Conservation (phyloP, 2,797 vertebrate genomes). For the Leptoclinus maculatus region DNA sequence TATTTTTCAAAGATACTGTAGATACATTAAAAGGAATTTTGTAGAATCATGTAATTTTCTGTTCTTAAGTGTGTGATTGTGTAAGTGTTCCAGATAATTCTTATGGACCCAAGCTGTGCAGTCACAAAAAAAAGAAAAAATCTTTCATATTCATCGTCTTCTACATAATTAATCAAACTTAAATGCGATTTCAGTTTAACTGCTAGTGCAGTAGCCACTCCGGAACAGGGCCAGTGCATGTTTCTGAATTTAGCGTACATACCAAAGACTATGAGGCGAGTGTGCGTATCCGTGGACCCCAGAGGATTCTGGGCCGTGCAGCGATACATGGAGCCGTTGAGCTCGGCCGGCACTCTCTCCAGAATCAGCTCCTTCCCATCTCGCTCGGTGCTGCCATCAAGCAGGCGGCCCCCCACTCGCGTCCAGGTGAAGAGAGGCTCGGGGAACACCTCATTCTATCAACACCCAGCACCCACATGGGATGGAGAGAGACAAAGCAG, state of each 20-base stretch:
- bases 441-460: constrained; percentile 96
- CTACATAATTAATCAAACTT: constrained; percentile 56
- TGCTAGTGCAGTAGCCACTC: constrained; percentile 15
- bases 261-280: constrained; percentile 98
- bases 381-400: constrained; percentile 91
- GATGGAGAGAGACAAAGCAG: constrained; percentile 2
- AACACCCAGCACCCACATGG: constrained; percentile 17
- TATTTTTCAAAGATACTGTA: constrained; percentile 57
- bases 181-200: constrained; percentile 42
- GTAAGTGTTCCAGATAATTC: constrained; percentile 45
- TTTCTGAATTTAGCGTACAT: constrained; percentile 45
- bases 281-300: constrained; percentile 97
- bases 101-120: constrained; percentile 18
- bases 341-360: constrained; percentile 94
- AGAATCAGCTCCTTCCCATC: constrained; percentile 93
- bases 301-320: constrained; percentile 98
- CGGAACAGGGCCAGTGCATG: not conserved
- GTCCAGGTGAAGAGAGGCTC: constrained; percentile 98
- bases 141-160: constrained; percentile 52
- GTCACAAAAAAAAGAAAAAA: constrained; percentile 18
- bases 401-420: constrained; percentile 92
- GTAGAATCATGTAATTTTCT: constrained; percentile 45
- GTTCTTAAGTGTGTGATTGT: constrained; percentile 55
- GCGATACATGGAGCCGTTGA: constrained; percentile 98
- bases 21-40: constrained; percentile 44